Percentiles rank a stretch among this genome's conserved stretches.
Conservation (phyloP, 2,888 invertebrate species). For the Amiota mariae region DNA sequence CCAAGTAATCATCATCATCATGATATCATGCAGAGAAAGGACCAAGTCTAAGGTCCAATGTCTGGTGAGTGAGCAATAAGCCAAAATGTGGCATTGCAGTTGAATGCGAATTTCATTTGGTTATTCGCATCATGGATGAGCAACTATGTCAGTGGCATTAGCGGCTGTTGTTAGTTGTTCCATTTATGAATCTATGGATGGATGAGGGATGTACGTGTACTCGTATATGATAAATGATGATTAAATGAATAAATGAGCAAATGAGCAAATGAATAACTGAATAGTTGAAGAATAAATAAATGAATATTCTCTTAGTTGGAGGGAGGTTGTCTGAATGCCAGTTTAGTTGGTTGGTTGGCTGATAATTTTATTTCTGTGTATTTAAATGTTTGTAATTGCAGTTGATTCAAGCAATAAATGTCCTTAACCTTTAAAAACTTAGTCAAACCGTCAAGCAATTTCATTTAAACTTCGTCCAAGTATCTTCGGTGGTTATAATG, state of each 20-base stretch:
- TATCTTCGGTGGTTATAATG: no score
- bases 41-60: background rate
- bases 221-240: background rate
- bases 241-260: conserved; percentile 1
- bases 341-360: background rate
- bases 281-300: background rate
- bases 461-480: no score
- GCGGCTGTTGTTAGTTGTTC: no score
- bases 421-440: no score
- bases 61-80: background rate
- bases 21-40: background rate
- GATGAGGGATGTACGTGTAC: no score
- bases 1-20: background rate
- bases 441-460: no score
- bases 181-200: no score
- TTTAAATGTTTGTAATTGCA: conserved; percentile 7
- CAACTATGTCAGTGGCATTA: no score
- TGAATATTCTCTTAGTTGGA: background rate
- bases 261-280: conserved; percentile 14
- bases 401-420: background rate
- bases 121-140: no score
- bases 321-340: no score
- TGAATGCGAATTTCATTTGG: no score
- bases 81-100: no score
- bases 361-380: background rate